These are phyloP conservation scores for Nymphalis io DNA, from an alignment of 1,140 invertebrate genomes.

Conservation along the genomic window DNA sequence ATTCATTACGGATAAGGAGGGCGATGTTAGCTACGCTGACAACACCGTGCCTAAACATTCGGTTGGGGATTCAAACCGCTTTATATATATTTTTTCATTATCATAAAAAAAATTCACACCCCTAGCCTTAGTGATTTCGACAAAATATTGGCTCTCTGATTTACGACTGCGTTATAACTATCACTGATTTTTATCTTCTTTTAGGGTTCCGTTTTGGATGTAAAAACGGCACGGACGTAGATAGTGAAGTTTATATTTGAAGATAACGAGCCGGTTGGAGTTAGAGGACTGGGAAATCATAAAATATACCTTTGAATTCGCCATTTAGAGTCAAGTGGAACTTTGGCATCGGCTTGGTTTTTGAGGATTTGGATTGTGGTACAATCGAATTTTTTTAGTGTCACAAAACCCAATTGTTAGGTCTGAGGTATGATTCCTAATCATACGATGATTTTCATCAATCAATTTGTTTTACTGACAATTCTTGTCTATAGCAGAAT, in stretches of 20 bases:
- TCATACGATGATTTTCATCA: too few species aligned
- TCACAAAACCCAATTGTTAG: too few species aligned
- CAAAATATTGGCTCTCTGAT: slow-evolving; percentile 33
- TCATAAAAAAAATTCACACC: slow-evolving; percentile 10
- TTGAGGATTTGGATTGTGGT: background rate
- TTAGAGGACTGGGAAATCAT: slow-evolving; percentile 9
- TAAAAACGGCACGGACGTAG: slow-evolving; percentile 23
- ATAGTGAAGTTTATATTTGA: slow-evolving; percentile 28
- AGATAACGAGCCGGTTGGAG: slow-evolving; percentile 24
- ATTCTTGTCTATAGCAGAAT: too few species aligned
- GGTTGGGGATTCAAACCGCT: too few species aligned
- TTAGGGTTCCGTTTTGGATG: slow-evolving; percentile 27
- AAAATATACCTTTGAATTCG: slow-evolving; percentile 14
- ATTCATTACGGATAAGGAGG: too few species aligned
- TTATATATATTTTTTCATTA: too few species aligned
- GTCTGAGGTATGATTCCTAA: too few species aligned
- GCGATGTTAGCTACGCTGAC: too few species aligned
- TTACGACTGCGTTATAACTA: slow-evolving; percentile 33
- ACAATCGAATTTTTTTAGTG: background rate
- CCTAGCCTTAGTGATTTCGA: slow-evolving; percentile 31
- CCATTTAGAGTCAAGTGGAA: slow-evolving; percentile 14
- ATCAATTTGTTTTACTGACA: too few species aligned
- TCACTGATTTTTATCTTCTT: slow-evolving; percentile 35
- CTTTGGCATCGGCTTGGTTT: slow-evolving; percentile 6
- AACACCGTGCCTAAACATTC: too few species aligned